Conservation (phyloP, 1,140 invertebrate species). For the Mya arenaria region DNA sequence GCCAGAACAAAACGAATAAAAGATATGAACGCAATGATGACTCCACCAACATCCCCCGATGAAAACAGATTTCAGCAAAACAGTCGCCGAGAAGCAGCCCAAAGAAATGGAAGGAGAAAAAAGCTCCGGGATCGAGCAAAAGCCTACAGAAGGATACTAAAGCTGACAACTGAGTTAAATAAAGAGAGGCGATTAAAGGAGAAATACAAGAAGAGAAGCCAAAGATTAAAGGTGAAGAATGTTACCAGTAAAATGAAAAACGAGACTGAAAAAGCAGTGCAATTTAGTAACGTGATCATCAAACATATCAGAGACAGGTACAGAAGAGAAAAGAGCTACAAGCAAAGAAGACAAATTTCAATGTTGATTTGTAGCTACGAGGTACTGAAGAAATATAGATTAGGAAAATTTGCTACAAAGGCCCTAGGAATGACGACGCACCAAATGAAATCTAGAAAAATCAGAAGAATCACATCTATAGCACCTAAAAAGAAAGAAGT, state of each 20-base stretch:
- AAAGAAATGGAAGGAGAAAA: background rate
- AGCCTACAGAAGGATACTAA: background rate
- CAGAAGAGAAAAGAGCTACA: background rate
- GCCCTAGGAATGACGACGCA: background rate
- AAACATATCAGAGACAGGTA: background rate
- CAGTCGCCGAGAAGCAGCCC: background rate
- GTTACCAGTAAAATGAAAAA: background rate
- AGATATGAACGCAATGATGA: background rate
- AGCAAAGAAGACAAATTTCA: background rate
- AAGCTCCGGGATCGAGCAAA: background rate
- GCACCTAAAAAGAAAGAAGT: background rate
- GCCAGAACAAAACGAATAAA: background rate
- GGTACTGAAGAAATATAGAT: background rate
- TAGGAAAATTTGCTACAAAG: background rate
- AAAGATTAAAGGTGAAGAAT: background rate
- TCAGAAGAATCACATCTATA: background rate
- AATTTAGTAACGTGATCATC: background rate
- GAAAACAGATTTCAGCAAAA: background rate
- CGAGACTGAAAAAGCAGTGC: background rate
- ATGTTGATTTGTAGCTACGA: background rate
- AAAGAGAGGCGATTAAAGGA: background rate
- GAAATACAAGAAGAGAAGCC: conserved; percentile 11
- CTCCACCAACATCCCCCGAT: conserved; percentile 11
- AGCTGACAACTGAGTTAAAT: conserved; percentile 8
- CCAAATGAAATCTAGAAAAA: background rate